Evolutionary conservation across 2,888 invertebrate species (phyloP), one percentile per base, ranked within the genome.

Genomic region (Platypus cylindrus): DNA sequence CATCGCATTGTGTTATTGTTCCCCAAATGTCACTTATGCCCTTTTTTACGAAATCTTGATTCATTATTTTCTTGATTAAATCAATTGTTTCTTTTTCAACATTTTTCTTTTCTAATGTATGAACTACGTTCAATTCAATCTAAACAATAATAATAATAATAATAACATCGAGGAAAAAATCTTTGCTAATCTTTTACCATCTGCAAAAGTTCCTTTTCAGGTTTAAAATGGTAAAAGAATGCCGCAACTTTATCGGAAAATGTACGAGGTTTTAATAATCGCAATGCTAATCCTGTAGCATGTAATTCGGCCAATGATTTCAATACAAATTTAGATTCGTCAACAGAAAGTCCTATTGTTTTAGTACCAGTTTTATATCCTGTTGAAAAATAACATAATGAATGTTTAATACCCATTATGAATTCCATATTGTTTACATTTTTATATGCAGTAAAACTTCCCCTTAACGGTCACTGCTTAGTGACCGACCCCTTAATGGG

Each of bases 221-320:
- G 30, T 18, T n/a, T 11, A 14, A 17, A 36, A 15, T 11, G 17
- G 18, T 11, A 31, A 15, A 36, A 30, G 26, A 22, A 27, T 3
- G 34, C 32, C 14, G 5, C 17, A 7, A 41, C 1, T 5, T 37
- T 26, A 16, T 34, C 17, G 3, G 37, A 22, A 22, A 41, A 41
- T 11, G 13, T 22, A 15, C 34, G 20, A 2, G 34, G 34, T 22
- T 37, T 11, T 11, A 18, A 18, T 13, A 17, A n/a, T 32, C 17
- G 34, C n/a, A 37, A 18, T 12, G 22, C 41, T 13, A 41, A 20
- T 12, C 31, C 31, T 7, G 36, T 17, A 23, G 38, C 33, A 24
- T 41, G 41, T 26, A 41, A 33, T 20, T 38, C 38, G 8, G 41
- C 41, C 22, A 41, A 16, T 2, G 34, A 5, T 17, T 35, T 17